Percentiles rank a stretch among this genome's conserved stretches.
These are phyloP conservation scores for Spilarctia lutea DNA, from an alignment of 2,888 invertebrate genomes.

Conservation along the genomic window DNA sequence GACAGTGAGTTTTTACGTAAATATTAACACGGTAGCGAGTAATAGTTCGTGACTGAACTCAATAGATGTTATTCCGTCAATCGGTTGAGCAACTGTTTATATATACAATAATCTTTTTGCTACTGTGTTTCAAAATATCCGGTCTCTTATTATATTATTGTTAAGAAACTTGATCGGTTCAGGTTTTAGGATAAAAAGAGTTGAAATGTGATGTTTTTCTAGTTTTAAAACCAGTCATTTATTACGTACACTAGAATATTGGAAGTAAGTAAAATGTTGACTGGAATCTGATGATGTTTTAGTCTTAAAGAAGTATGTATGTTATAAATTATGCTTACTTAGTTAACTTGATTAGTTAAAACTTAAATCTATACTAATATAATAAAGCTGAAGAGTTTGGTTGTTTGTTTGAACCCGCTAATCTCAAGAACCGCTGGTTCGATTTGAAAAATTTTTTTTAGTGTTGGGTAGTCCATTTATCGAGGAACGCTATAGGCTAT, in stretches of 20 bases:
- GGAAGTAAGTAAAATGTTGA: not conserved
- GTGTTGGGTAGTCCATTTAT: no score
- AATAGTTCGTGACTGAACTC: conserved; percentile 40
- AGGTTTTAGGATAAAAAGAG: not conserved
- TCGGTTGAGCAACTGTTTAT: conserved; percentile 39
- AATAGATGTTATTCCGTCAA: conserved; percentile 35
- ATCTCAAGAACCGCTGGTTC: no score
- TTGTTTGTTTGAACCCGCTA: no score
- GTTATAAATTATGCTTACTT: not conserved
- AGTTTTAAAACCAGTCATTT: not conserved
- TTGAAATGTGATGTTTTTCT: conserved; percentile 1
- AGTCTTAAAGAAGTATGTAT: not conserved
- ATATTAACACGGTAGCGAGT: conserved; percentile 15
- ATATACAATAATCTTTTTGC: conserved; percentile 32
- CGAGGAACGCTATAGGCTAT: no score
- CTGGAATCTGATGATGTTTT: not conserved
- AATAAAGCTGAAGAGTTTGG: no score
- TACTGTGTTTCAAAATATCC: conserved; percentile 44
- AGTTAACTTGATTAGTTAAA: not conserved
- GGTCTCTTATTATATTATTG: conserved; percentile 29
- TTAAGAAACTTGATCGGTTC: conserved; percentile 19
- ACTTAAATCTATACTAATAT: no score
- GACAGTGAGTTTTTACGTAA: conserved; percentile 44
- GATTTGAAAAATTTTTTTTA: no score
- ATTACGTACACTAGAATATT: not conserved